Evolutionary conservation across 2,113 vertebrate genomes (phyloP).

Genomic region (Erpornis zantholeuca): DNA sequence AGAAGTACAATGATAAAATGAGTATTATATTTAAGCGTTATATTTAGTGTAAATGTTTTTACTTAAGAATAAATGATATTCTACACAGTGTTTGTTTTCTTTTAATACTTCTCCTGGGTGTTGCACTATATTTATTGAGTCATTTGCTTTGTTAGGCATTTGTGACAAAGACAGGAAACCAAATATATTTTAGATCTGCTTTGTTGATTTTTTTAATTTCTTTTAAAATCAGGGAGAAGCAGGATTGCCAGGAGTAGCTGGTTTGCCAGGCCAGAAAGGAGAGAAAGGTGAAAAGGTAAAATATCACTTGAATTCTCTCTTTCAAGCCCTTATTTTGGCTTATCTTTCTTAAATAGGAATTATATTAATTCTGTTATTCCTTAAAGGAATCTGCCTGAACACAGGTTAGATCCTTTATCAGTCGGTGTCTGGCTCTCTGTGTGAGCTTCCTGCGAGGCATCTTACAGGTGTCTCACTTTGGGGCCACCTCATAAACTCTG

Average conservation of each 20-base stretch:
- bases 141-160: not conserved
- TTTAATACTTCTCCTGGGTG: not conserved
- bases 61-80: not conserved
- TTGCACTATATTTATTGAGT: not conserved
- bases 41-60: not conserved
- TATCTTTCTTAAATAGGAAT: not conserved
- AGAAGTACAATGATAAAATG: not conserved
- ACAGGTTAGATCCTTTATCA: not conserved
- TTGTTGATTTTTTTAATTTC: not conserved
- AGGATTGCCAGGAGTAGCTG: conserved; percentile 75
- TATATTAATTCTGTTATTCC: not conserved
- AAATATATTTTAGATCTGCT: not conserved
- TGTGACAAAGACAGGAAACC: not conserved
- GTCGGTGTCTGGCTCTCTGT: not conserved
- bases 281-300: conserved; percentile 83
- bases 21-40: not conserved
- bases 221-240: conserved; percentile 78
- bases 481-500: not conserved
- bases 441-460: not conserved
- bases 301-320: not conserved
- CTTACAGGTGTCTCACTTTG: not conserved
- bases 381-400: not conserved
- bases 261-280: conserved; percentile 81
- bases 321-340: not conserved
- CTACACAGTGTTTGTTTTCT: not conserved